These are phyloP conservation scores for Drosophila emarginata DNA, from an alignment of 2,888 invertebrate species.

Conservation along the genomic window DNA sequence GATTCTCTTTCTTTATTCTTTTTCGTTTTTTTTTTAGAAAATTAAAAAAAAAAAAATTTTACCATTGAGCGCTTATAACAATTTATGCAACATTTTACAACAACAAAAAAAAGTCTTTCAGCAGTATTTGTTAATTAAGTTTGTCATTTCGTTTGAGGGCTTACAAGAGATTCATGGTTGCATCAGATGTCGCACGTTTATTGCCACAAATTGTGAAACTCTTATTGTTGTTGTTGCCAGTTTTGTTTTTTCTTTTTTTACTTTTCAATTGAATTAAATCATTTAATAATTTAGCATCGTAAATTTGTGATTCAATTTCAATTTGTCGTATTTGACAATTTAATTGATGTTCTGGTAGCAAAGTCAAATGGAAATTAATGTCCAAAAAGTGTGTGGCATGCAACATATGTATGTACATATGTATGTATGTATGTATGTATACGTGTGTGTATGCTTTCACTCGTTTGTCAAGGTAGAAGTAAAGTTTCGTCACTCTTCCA, in stretches of 20 bases:
- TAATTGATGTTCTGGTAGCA: conserved; percentile 9
- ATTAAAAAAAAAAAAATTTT: too few relatives aligned
- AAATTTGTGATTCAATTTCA: conserved; percentile 25
- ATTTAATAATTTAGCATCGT: conserved; percentile 45
- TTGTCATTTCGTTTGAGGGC: background rate
- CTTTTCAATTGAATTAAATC: conserved; percentile 45
- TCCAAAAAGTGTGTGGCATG: background rate
- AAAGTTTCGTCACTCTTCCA: background rate
- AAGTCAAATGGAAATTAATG: background rate
- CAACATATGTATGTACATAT: background rate
- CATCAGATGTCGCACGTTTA: too few relatives aligned
- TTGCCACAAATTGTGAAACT: background rate
- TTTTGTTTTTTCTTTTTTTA: background rate
- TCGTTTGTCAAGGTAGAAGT: background rate
- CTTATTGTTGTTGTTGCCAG: background rate
- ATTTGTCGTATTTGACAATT: background rate
- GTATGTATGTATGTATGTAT: background rate
- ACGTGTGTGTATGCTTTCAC: background rate
- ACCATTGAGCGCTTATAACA: background rate
- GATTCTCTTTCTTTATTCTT: too few relatives aligned
- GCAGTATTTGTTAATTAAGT: background rate
- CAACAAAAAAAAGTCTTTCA: background rate
- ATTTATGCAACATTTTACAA: background rate
- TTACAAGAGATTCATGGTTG: conserved; percentile 6
- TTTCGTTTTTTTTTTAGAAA: too few relatives aligned